Percentiles rank a stretch among this genome's conserved stretches.
These are phyloP conservation scores for Vulpes lagopus DNA, from an alignment of 2,113 vertebrate species.

Conservation along the genomic window DNA sequence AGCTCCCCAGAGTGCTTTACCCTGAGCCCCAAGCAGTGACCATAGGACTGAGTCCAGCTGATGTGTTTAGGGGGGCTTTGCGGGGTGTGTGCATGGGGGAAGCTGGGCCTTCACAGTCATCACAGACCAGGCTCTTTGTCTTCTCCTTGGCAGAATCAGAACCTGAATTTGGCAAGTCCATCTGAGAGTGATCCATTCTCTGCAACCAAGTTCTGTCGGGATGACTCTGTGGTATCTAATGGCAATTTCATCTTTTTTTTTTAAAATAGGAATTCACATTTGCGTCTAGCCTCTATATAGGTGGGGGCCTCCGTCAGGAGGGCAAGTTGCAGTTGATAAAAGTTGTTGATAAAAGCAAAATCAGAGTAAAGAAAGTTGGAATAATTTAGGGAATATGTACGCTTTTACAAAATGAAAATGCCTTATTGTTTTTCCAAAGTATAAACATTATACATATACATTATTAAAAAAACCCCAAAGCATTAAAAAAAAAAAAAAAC, in stretches of 20 bases:
- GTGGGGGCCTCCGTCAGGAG: neutral
- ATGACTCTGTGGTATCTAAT: neutral
- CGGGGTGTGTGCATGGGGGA: neutral
- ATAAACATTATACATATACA: neutral
- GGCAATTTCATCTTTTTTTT: slow-evolving; percentile 24
- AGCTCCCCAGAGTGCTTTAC: neutral
- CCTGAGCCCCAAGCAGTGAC: neutral
- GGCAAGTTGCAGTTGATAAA: neutral
- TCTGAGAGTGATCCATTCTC: slow-evolving; percentile 7
- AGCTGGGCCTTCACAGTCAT: neutral
- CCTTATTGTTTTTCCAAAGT: slow-evolving; percentile 21
- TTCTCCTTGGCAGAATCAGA: neutral
- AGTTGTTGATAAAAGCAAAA: neutral
- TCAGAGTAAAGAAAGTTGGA: neutral
- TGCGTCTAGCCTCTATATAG: neutral
- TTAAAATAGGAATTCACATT: neutral
- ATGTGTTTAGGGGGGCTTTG: neutral
- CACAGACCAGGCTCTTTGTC: neutral
- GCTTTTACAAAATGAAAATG: neutral
- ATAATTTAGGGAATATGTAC: neutral
- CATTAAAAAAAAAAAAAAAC: neutral
- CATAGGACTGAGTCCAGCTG: neutral
- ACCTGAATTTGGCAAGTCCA: neutral
- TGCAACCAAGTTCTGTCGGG: neutral
- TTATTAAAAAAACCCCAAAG: neutral